Percentiles rank a stretch among this genome's conserved stretches.
Evolutionary conservation across 2,888 invertebrate species (phyloP).

Genomic region (Napeogenes inachia): DNA sequence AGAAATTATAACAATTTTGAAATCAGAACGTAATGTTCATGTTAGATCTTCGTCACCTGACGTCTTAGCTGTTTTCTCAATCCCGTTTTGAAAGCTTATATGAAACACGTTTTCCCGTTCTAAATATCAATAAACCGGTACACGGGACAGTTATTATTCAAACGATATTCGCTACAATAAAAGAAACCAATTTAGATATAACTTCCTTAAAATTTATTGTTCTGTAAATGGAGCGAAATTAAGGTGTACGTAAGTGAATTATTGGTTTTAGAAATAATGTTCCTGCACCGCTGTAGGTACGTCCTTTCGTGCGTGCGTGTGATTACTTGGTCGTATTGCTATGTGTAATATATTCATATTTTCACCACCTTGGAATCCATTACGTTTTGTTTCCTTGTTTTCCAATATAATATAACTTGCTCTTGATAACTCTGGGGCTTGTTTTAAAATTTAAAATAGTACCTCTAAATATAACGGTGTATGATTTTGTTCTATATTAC

Average conservation of each 20-base stretch:
- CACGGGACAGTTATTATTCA: too few species aligned
- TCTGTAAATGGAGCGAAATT: slow-evolving; percentile 59
- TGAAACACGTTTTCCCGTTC: too few species aligned
- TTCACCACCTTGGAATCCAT: slow-evolving; percentile 72
- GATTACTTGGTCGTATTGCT: slow-evolving; percentile 63
- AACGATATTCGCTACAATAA: background rate
- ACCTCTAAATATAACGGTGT: too few species aligned
- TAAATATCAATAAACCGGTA: too few species aligned
- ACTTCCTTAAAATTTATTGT: slow-evolving; percentile 40
- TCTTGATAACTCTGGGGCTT: background rate
- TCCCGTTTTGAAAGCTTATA: too few species aligned
- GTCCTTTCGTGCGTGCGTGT: slow-evolving; percentile 70
- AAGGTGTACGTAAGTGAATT: slow-evolving; percentile 68
- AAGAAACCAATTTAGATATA: slow-evolving; percentile 15
- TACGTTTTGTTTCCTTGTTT: slow-evolving; percentile 59
- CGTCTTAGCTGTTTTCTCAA: too few species aligned
- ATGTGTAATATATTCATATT: slow-evolving; percentile 72
- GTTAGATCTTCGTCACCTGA: too few species aligned
- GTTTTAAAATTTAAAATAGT: background rate
- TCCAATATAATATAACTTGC: slow-evolving; percentile 9
- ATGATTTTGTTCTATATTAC: too few species aligned
- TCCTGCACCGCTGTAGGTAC: slow-evolving; percentile 52
- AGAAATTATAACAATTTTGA: too few species aligned
- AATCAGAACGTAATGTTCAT: too few species aligned
- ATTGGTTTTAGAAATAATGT: slow-evolving; percentile 68